Evolutionary conservation across 1,140 invertebrate species (phyloP), one percentile per base, ranked within the genome.

Genomic region (Mylabris phalerata): DNA sequence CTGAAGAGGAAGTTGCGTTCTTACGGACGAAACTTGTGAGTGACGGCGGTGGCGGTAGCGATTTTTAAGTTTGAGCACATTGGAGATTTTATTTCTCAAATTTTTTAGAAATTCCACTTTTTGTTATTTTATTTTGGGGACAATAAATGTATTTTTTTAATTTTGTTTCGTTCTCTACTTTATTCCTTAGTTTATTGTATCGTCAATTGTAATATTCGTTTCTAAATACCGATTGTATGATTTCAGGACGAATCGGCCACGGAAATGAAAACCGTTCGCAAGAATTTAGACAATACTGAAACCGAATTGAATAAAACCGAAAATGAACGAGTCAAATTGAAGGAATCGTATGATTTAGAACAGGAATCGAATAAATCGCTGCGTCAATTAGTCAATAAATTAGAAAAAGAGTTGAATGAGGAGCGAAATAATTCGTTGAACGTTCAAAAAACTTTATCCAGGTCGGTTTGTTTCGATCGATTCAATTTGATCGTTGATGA

Each of bases 11-110:
- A 71, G 78, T 84, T 56, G 71, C 81, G 32, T 83, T 80, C 73
- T 78, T 83, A 59, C 78, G 78, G 46, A 76, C 76, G 46, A 79
- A 84, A 83, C 81, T 83, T 69, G 83, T 85, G 80, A 85, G 83
- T 85, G 19, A 19, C 19, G 19, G 81, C 19, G 19, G 19, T 19
- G 19, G 19, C 19, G 19, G 19, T 19, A 19, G 19, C 19, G 19
- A 19, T 19, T 19, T 19, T 19, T 19, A 19, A 19, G 19, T 19
- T 19, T 19, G 19, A 19, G 19, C 19, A 19, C 19, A 19, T 19
- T 19, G 19, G 19, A 19, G 19, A 19, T 19, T 19, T 19, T 19
- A 19, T 19, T 19, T 19, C 19, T 19, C 19, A 19, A 19, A 1
- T 19, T 19, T 19, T 19, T 2, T 19, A 19, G 19, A 19, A 19